phyloP scores from a whole-genome alignment of 2,888 invertebrate species.

The Barypeithes pellucidus region DNA sequence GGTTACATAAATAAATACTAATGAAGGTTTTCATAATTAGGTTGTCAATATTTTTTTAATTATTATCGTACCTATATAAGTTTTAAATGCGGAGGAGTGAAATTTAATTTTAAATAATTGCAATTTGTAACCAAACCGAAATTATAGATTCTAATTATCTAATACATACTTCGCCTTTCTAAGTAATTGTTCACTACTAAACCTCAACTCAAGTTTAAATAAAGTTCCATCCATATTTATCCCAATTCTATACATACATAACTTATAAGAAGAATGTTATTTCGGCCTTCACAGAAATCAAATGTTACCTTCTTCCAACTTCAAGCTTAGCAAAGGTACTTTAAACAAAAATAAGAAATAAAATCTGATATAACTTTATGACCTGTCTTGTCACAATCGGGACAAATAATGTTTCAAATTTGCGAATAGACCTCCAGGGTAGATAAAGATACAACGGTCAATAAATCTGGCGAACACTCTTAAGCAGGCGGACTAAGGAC shows the following conservation, averaged over 20 bases:
- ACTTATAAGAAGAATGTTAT: too few species aligned
- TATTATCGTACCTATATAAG: background rate
- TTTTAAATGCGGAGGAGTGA: background rate
- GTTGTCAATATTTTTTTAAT: constrained; percentile 5
- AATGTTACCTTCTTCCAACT: background rate
- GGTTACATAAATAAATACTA: constrained; percentile 12
- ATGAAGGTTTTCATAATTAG: background rate
- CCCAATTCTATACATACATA: too few species aligned
- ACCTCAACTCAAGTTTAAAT: too few species aligned
- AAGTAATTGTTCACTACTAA: too few species aligned
- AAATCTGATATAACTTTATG: constrained; percentile 23
- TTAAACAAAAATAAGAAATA: constrained; percentile 7
- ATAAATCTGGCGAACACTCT: constrained; percentile 46
- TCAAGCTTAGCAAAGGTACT: background rate
- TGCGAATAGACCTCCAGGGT: constrained; percentile 38
- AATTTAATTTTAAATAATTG: background rate
- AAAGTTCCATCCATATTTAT: too few species aligned
- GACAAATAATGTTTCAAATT: constrained; percentile 27
- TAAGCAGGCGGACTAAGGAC: constrained; percentile 36
- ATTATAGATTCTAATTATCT: too few species aligned
- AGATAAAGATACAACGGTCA: constrained; percentile 37
- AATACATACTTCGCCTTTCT: too few species aligned
- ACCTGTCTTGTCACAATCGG: constrained; percentile 10
- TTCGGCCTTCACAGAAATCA: background rate
- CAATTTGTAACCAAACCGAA: too few species aligned